Base-by-base conservation (phyloP, 2,888 invertebrate species). In the Nemurella pictetii region DNA sequence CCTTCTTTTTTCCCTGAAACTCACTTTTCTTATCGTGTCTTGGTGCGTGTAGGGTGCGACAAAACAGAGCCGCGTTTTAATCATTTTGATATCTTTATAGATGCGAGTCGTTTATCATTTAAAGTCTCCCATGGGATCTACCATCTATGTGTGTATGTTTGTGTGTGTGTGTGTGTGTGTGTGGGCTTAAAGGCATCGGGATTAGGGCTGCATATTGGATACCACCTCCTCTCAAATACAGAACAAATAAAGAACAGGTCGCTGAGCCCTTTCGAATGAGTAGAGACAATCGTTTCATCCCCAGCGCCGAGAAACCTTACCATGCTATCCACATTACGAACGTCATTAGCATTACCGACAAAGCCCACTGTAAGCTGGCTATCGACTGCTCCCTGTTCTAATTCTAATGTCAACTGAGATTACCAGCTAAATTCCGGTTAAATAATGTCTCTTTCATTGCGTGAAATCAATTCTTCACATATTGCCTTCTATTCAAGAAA, bases 61-160 rank as follows among this genome's bases (percentile, higher is more conserved):
- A 55, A 12, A 55, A 55, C 3, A 1, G 5, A 75, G 75, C 12
- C 26, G 26, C 28, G 28, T 75, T 75, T 75, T 75, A n/a, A n/a
- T 75, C 75, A 75, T 75, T 75, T 20, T 27, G 75, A 75, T 75
- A 75, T 75, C 75, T 75, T 75, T 26, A 27, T 26, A 27, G 75
- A 28, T 27, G 75, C 75, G 26, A 75, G 75, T 75, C 75, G 75
- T 75, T 75, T 28, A 75, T 75, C 75, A 25, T 75, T 28, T 9
- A 25, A 75, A 28, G 55, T 55, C 75, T 75, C 75, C 75, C 28
- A 26, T 7, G 75, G 28, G 75, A 36, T 36, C 36, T 36, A 7
- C n/a, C n/a, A n/a, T n/a, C n/a, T n/a, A n/a, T n/a, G n/a, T n/a
- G n/a, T n/a, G n/a, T n/a, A n/a, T n/a, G n/a, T n/a, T n/a, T n/a